A percentile compares a stretch with the other conserved stretches of the same genome.
Evolutionary conservation across 2,888 invertebrate species (phyloP).

Genomic region (Hoplodrina ambigua): DNA sequence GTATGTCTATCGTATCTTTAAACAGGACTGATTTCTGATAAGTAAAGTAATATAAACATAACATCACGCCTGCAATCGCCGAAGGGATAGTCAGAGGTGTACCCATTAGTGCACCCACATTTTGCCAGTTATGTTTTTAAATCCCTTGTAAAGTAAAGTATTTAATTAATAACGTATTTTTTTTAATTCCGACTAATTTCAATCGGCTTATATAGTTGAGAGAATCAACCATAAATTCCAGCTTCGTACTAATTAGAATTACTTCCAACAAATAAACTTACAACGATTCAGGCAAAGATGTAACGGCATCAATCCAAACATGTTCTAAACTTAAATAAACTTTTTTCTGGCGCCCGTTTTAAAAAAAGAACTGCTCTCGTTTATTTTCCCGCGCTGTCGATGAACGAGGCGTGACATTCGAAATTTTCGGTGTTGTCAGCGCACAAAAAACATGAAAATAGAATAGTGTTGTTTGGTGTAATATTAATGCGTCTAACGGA

Average conservation of each 20-base stretch:
- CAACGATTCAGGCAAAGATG: constrained; percentile 76
- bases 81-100: no score
- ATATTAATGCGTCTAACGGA: constrained; percentile 89
- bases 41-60: no score
- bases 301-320: constrained; percentile 82
- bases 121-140: no score
- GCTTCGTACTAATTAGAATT: constrained; percentile 36
- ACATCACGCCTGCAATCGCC: no score
- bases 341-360: constrained; percentile 79
- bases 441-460: constrained; percentile 67
- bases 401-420: constrained; percentile 89
- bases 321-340: constrained; percentile 80
- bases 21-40: no score
- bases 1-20: no score
- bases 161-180: no score
- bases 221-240: constrained; percentile 40
- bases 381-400: constrained; percentile 85
- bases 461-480: constrained; percentile 84
- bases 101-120: no score
- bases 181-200: no score
- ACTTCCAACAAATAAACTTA: constrained; percentile 49
- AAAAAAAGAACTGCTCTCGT: constrained; percentile 77
- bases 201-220: not conserved
- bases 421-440: constrained; percentile 82
- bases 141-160: not conserved